phyloP scores from a whole-genome alignment of 1,140 invertebrate genomes.

The Neodiprion virginianus region DNA sequence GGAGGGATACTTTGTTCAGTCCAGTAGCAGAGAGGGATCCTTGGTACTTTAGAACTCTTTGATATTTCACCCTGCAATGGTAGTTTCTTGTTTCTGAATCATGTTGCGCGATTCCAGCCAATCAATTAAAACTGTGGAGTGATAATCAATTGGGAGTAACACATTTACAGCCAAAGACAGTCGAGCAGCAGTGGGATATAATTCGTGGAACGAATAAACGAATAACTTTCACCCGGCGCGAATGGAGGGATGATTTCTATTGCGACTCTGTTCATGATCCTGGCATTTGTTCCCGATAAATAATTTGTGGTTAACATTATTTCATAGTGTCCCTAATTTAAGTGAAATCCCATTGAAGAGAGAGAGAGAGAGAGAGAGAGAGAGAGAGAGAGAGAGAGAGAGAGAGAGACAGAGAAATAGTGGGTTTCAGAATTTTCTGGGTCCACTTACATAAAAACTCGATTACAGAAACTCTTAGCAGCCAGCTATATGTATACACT shows the following conservation, averaged over 20 bases:
- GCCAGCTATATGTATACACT: background rate
- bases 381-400: background rate
- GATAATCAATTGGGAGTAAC: background rate
- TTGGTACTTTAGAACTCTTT: constrained; percentile 5
- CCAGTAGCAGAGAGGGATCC: constrained; percentile 4
- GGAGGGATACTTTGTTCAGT: constrained; percentile 18
- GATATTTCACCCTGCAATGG: background rate
- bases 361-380: background rate
- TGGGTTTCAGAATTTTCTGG: background rate
- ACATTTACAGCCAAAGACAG: constrained; percentile 13
- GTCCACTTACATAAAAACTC: background rate
- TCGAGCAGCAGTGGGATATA: background rate
- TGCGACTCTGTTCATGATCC: too few relatives aligned
- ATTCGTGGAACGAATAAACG: too few relatives aligned
- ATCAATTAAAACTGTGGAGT: constrained; percentile 13
- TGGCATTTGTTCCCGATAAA: too few relatives aligned
- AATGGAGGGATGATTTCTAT: too few relatives aligned
- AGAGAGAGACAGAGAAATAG: background rate
- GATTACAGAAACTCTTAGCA: background rate
- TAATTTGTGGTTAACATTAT: too few relatives aligned
- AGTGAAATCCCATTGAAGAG: background rate
- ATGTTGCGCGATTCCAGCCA: background rate
- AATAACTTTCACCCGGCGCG: too few relatives aligned
- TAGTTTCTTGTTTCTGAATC: background rate
- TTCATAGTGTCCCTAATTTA: too few relatives aligned